Evolutionary conservation across 2,888 invertebrate species (phyloP), one percentile per base, ranked within the genome.

Genomic region (Auanema freiburgensis): DNA sequence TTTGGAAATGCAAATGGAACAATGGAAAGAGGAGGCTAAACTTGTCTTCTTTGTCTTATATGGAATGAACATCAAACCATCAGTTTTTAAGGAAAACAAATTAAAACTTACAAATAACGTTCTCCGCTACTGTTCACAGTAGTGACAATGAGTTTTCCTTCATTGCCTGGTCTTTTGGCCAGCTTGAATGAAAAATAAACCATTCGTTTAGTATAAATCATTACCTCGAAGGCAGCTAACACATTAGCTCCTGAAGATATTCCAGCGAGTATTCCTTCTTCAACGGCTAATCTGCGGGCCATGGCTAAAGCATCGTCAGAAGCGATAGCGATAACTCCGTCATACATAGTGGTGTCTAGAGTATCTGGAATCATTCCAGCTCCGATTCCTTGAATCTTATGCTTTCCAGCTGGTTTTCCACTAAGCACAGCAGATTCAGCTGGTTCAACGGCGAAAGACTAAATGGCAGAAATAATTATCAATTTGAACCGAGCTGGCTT

Each of bases 311-410:
- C 73, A 41, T 70, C 72, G 23, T 67, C 72, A 4, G 67, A 65
- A 44, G 64, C 66, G 46, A 73, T 57, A 42, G 67, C 65, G 8
- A 75, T 53, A 23, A 67, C 61, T 52, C 65, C 73, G 12, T 53
- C 49, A 46, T 72, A 52, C 0, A 71, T 40, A 0, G 60, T 49
- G 1, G 52, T 51, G 50, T 74, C 60, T 10, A 74, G 66, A 58
- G 69, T 67, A 0, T 46, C 64, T 5, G 76, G 76, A 18, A 74
- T 65, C 18, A 72, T 41, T 2, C 74, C 74, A 16, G 76, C 69
- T n/a, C 76, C 74, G 59, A 74, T 76, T 52, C 72, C 76, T 53
- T 76, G 76, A 62, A 76, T 76, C 24, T 67, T 68, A 57, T 77
- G 77, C 3, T 53, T 57, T 50, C 65, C 69, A 16, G 54, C 60